Conservation (phyloP, 1,140 invertebrate species). For the Tetraneura akinire region DNA sequence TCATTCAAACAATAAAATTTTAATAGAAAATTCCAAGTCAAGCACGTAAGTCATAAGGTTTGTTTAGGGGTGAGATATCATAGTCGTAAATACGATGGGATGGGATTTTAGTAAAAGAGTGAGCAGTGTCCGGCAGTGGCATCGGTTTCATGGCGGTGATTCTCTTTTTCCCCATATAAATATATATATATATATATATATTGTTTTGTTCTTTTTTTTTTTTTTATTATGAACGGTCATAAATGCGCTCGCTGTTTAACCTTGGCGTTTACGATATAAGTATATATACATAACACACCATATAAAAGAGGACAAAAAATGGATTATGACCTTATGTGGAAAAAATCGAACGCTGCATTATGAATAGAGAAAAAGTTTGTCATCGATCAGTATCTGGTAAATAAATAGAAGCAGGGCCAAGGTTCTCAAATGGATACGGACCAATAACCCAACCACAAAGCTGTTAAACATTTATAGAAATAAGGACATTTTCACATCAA, state of each 20-base stretch:
- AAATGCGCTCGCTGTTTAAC: background rate
- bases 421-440: background rate
- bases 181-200: too few species aligned
- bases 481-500: constrained; percentile 1
- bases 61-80: background rate
- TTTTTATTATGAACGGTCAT: constrained; percentile 18
- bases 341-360: too few species aligned
- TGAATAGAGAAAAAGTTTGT: too few species aligned
- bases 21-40: too few species aligned
- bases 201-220: too few species aligned
- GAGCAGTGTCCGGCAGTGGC: background rate
- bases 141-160: background rate
- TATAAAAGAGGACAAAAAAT: constrained; percentile 11
- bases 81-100: background rate
- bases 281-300: background rate
- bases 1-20: too few species aligned
- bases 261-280: constrained; percentile 10
- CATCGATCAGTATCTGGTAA: too few species aligned
- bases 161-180: background rate
- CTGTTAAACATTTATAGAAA: background rate
- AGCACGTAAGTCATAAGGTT: background rate
- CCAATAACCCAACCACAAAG: too few species aligned
- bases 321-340: too few species aligned
- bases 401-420: background rate
- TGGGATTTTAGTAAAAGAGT: background rate